Base-by-base conservation (phyloP, 2,888 invertebrate species). In the Netelia fuscicornis region DNA sequence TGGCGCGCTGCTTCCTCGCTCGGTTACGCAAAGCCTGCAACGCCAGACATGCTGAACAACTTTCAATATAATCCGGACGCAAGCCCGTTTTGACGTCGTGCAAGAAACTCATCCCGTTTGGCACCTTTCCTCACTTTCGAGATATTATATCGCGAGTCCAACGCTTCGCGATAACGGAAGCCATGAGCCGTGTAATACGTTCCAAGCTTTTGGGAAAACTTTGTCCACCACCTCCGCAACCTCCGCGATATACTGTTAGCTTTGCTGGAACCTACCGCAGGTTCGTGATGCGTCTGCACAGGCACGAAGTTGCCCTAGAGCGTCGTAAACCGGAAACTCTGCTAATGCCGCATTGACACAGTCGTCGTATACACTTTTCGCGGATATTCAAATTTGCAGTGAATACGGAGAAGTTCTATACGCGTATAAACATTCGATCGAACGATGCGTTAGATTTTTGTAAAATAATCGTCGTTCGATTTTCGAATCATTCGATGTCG, bases 11-110 rank as follows among this genome's bases (percentile, higher is more conserved):
- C 92, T 97, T 98, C 92, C 96, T 96, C 76, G 98, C 98, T 92
- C 98, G 95, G 89, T 96, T 97, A 91, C 97, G 96, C 94, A 98
- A 95, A 83, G 98, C 98, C 98, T 98, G 94, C 0, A 94, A 81
- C 58, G 37, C 58, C 67, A 70, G 60, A 74, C 54, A 11, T 60
- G 10, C 11, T 13, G 48, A 13, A 2, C 68, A 75, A 83, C 68
- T 83, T 83, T 62, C 1, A 62, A 48, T 74, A 17, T 74, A 74
- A 74, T 74, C 62, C 48, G 6, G 20, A n/a, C 8, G 62, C 60
- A 48, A 62, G 60, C n/a, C n/a, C 13, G 25, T 13, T 72, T 78
- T 70, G 48, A 20, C 6, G 37, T 62, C 54, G 70, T 52, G 62
- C 37, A 62, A 52, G 58, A 74, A 80, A 74, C 67, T 80, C 78